Evolutionary conservation across 1,140 invertebrate species (phyloP).

Genomic region (Drosophila sturtevanti): DNA sequence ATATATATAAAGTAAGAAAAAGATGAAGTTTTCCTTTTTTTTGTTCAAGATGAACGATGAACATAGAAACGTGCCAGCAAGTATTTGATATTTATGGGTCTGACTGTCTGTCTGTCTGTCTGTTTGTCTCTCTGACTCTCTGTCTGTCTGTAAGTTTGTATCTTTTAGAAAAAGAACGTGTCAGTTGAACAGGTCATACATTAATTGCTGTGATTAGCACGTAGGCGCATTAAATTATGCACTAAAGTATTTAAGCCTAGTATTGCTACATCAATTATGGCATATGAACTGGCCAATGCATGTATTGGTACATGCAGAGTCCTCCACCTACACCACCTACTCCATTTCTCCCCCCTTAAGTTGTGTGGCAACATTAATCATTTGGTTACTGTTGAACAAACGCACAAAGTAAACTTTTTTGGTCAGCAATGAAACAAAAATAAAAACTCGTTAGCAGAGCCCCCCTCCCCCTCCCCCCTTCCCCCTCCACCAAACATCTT

Average conservation of each 20-base stretch:
- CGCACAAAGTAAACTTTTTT: constrained; percentile 46
- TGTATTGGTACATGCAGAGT: constrained; percentile 9
- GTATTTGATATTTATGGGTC: constrained; percentile 66
- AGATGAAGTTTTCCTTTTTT: constrained; percentile 20
- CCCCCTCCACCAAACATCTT: too few relatives aligned
- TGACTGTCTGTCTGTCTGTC: constrained; percentile 39
- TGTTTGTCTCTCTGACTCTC: constrained; percentile 30
- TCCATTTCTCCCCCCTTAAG: neutral
- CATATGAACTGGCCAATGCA: constrained; percentile 50
- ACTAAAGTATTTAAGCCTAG: constrained; percentile 39
- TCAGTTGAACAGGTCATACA: constrained; percentile 37
- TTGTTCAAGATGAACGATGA: constrained; percentile 30
- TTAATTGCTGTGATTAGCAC: constrained; percentile 78
- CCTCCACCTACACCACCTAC: neutral
- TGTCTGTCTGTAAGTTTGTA: constrained; percentile 21
- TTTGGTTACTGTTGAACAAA: constrained; percentile 58
- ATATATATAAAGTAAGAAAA: neutral
- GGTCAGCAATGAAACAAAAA: constrained; percentile 63
- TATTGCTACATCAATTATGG: constrained; percentile 68
- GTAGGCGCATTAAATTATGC: constrained; percentile 75
- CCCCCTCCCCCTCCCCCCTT: neutral
- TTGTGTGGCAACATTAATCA: constrained; percentile 65
- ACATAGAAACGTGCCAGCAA: constrained; percentile 46
- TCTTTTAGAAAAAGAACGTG: constrained; percentile 24
- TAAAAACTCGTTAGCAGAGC: constrained; percentile 76